Evolutionary conservation across 2,888 invertebrate species (phyloP).

Genomic region (Lamproptera curius): DNA sequence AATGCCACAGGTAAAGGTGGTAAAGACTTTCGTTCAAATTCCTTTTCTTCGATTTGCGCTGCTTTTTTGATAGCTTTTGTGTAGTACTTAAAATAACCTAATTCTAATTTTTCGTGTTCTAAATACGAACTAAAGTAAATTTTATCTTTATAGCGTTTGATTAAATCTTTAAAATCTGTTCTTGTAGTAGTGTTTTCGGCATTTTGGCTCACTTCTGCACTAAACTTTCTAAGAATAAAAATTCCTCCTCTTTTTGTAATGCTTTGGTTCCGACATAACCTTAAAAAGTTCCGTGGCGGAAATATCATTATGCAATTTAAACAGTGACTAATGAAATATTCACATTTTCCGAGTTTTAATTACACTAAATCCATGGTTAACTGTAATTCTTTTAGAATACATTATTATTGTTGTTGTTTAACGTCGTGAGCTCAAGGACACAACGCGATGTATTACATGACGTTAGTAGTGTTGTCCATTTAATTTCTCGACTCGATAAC

Average conservation of each 20-base stretch:
- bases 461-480: slow-evolving; percentile 16
- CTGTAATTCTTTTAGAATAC: neutral
- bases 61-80: slow-evolving; percentile 48
- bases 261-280: slow-evolving; percentile 57
- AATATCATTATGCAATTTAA: slow-evolving; percentile 41
- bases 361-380: neutral
- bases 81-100: slow-evolving; percentile 56
- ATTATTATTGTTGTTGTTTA: slow-evolving; percentile 1
- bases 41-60: slow-evolving; percentile 34
- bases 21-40: slow-evolving; percentile 40
- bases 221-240: slow-evolving; percentile 34
- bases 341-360: slow-evolving; percentile 7
- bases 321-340: slow-evolving; percentile 9
- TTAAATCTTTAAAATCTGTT: slow-evolving; percentile 43
- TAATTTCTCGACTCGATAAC: neutral
- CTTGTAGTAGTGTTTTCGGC: slow-evolving; percentile 27
- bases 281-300: slow-evolving; percentile 50
- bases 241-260: slow-evolving; percentile 40
- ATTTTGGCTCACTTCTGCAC: slow-evolving; percentile 27
- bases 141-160: slow-evolving; percentile 55
- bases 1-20: slow-evolving; percentile 74
- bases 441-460: slow-evolving; percentile 2
- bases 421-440: slow-evolving; percentile 1
- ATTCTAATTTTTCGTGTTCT: slow-evolving; percentile 55
- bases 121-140: slow-evolving; percentile 63